phyloP scores from a whole-genome alignment of 2,113 vertebrate species.

The Spea bombifrons region DNA sequence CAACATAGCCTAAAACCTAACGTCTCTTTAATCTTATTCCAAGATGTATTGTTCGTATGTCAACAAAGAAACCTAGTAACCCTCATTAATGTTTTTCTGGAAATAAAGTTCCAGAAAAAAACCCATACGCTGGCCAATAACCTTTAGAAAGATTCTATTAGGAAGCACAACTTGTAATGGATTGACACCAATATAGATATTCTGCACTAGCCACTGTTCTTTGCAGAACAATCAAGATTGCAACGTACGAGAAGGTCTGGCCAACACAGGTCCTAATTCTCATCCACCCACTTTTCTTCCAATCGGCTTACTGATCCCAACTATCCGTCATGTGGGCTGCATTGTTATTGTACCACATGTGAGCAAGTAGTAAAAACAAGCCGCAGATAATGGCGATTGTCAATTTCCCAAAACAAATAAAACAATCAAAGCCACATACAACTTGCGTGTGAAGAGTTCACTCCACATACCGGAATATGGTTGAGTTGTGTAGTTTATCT shows the following conservation, averaged over 20 bases:
- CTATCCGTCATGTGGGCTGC: background rate
- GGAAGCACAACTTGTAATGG: background rate
- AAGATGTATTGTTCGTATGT: no score
- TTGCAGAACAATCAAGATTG: conserved; percentile 15
- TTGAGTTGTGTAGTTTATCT: no score
- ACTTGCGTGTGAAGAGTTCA: background rate
- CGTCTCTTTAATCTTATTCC: no score
- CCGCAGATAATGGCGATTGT: background rate
- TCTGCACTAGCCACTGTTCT: conserved; percentile 14
- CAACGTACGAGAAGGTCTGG: conserved; percentile 9
- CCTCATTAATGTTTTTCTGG: no score
- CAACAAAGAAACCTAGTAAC: no score
- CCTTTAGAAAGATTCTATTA: background rate
- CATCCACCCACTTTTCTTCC: conserved; percentile 60
- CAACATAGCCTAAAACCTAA: no score
- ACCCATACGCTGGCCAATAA: background rate
- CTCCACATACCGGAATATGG: no score
- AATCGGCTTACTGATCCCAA: conserved; percentile 53
- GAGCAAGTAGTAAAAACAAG: conserved; percentile 7
- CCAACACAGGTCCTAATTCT: conserved; percentile 45
- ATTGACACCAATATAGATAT: conserved; percentile 14
- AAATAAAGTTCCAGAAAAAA: no score
- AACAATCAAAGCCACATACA: background rate
- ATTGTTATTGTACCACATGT: conserved; percentile 21
- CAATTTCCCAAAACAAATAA: background rate